Conservation (phyloP, 2,888 invertebrate genomes). For the Seladonia tumulorum region DNA sequence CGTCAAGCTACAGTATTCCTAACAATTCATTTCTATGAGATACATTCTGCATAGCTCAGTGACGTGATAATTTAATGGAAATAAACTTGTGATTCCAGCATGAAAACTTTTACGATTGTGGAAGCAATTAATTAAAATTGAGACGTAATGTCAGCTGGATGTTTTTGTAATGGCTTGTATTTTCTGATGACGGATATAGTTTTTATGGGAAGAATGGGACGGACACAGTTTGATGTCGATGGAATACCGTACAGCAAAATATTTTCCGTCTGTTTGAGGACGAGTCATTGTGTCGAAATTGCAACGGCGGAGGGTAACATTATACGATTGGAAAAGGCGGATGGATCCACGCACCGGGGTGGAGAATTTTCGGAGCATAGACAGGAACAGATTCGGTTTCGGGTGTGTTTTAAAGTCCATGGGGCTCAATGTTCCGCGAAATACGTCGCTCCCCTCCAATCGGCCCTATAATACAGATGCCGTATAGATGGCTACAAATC, state of each 20-base stretch:
- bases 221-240: neutral
- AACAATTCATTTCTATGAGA: too few species aligned
- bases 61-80: too few species aligned
- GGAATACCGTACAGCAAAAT: neutral
- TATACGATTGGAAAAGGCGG: conserved; percentile 23
- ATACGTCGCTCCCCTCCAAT: conserved; percentile 72
- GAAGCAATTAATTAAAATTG: too few species aligned
- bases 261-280: conserved; percentile 15
- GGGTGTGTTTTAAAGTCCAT: conserved; percentile 79
- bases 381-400: conserved; percentile 59
- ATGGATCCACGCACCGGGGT: neutral
- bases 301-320: conserved; percentile 22
- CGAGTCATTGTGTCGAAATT: conserved; percentile 21
- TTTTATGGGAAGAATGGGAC: neutral
- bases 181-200: neutral
- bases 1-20: too few species aligned
- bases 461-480: conserved; percentile 75
- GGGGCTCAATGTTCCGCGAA: conserved; percentile 81
- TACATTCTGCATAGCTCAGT: too few species aligned
- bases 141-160: neutral
- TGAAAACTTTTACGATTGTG: too few species aligned
- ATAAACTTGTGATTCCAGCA: too few species aligned
- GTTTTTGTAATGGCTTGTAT: neutral
- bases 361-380: conserved; percentile 38
- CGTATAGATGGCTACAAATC: conserved; percentile 78